Evolutionary conservation across 2,888 invertebrate species (phyloP).

Genomic region (Suillia variegata): DNA sequence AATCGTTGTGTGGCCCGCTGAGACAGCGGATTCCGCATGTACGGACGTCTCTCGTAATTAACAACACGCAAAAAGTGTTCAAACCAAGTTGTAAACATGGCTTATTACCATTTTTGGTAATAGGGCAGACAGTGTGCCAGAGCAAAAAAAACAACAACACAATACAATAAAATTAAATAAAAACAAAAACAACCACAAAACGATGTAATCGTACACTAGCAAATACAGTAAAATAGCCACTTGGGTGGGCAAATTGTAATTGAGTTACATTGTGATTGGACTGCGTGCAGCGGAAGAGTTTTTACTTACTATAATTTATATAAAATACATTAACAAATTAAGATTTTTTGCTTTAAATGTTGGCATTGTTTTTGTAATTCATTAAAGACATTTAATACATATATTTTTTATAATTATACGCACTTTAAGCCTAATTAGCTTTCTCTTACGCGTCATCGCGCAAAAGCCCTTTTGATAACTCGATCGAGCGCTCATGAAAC

Average conservation of each 20-base stretch:
- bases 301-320: neutral
- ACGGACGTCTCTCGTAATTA: slow-evolving; percentile 43
- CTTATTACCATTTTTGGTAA: slow-evolving; percentile 7
- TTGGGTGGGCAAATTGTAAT: slow-evolving; percentile 44
- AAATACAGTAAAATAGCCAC: slow-evolving; percentile 8
- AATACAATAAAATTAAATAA: slow-evolving; percentile 18
- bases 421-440: slow-evolving; percentile 44
- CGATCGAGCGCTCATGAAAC: too few species aligned
- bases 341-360: slow-evolving; percentile 1
- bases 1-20: slow-evolving; percentile 10
- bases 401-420: slow-evolving; percentile 38
- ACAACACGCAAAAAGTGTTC: slow-evolving; percentile 52
- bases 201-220: slow-evolving; percentile 29
- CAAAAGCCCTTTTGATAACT: too few species aligned
- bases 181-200: slow-evolving; percentile 22
- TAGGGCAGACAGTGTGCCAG: neutral
- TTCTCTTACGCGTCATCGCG: too few species aligned
- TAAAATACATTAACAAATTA: neutral
- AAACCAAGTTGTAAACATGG: slow-evolving; percentile 16
- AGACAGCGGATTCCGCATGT: slow-evolving; percentile 32
- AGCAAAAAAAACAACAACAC: slow-evolving; percentile 5
- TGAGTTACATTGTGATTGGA: slow-evolving; percentile 39
- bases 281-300: neutral
- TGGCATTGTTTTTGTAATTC: neutral
- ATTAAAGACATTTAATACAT: too few species aligned